Conservation (phyloP, 2,113 vertebrate genomes). For the Tretioscincus oriximinensis region DNA sequence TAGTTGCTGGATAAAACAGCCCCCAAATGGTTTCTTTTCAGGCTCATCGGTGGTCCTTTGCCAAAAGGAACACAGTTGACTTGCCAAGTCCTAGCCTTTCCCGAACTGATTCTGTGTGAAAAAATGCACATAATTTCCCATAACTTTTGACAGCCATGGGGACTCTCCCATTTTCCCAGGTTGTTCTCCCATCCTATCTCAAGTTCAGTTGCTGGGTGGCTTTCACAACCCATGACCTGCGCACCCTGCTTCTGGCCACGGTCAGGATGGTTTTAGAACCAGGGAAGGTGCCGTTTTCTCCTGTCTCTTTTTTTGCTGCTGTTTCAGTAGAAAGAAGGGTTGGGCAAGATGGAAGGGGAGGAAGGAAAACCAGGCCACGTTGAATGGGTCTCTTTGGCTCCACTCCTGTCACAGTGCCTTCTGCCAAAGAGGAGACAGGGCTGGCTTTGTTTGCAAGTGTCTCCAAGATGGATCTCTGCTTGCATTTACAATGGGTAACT, state of each 20-base stretch:
- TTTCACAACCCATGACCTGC: rapidly evolving
- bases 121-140: slow-evolving; percentile 45
- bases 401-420: rapidly evolving
- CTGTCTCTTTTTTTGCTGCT: no score
- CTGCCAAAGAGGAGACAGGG: neutral
- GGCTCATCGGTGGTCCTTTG: slow-evolving; percentile 37
- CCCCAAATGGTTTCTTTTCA: slow-evolving; percentile 47
- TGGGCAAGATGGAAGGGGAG: neutral
- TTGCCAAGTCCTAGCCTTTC: slow-evolving; percentile 34
- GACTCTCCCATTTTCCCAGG: neutral
- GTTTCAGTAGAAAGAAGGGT: neutral
- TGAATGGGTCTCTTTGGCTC: neutral
- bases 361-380: neutral
- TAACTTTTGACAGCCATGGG: rapidly evolving
- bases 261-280: neutral
- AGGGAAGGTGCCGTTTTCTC: neutral
- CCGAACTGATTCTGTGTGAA: slow-evolving; percentile 14
- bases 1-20: neutral
- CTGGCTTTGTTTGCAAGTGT: neutral
- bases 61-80: slow-evolving; percentile 49
- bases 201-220: neutral
- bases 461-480: neutral
- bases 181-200: neutral
- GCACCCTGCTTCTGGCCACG: neutral
- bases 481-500: neutral